Evolutionary conservation across 2,888 invertebrate genomes (phyloP).

Genomic region (Drosophila affinis): DNA sequence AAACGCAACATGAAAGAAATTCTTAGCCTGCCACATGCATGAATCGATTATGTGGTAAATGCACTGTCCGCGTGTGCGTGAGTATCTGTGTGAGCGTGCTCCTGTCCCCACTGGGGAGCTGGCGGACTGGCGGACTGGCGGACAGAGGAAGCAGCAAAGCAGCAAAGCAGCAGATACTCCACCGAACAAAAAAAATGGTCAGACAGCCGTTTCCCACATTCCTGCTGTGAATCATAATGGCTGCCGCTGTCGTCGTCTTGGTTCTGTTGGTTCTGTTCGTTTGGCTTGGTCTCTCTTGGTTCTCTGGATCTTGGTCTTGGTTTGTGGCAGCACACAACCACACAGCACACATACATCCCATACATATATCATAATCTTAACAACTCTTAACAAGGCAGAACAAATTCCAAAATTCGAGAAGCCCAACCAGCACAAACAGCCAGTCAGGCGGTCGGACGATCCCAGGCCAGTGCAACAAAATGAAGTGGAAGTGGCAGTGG

Average conservation of each 20-base stretch:
- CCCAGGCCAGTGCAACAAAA: conserved; percentile 60
- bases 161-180: conserved; percentile 31
- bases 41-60: conserved; percentile 79
- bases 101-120: conserved; percentile 18
- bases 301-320: conserved; percentile 9
- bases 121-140: conserved; percentile 45
- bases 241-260: conserved; percentile 70
- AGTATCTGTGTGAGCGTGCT: conserved; percentile 34
- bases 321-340: conserved; percentile 26
- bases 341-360: conserved; percentile 33
- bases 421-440: conserved; percentile 57
- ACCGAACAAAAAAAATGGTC: conserved; percentile 64
- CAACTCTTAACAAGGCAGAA: conserved; percentile 83
- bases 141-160: conserved; percentile 43
- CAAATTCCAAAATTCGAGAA: conserved; percentile 80
- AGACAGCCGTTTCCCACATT: conserved; percentile 80
- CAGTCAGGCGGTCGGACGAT: conserved; percentile 69
- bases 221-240: conserved; percentile 82
- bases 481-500: conserved; percentile 56
- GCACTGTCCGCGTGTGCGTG: conserved; percentile 39
- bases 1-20: conserved; percentile 75
- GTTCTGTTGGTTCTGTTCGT: conserved; percentile 43
- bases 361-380: conserved; percentile 83
- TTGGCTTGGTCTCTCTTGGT: conserved; percentile 19
- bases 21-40: conserved; percentile 73